Evolutionary conservation across 2,888 invertebrate genomes (phyloP).

Genomic region (Limnephilus lunatus): DNA sequence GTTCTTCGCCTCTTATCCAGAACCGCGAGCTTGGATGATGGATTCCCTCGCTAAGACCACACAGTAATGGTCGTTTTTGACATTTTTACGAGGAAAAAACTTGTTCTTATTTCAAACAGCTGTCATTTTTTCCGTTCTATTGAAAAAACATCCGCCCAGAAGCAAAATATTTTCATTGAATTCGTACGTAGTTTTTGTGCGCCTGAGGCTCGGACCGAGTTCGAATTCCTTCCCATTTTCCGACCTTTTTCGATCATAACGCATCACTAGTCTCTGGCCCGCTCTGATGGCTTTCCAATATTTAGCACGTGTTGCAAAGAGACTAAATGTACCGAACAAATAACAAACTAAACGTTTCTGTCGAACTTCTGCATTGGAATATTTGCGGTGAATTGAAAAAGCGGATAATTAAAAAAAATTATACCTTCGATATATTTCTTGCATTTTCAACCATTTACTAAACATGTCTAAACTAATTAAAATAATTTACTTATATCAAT

Average conservation of each 20-base stretch:
- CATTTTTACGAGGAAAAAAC: not conserved
- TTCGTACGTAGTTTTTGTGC: not conserved
- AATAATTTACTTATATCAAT: too few species aligned
- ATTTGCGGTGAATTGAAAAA: not conserved
- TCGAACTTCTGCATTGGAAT: conserved; percentile 21
- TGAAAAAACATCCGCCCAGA: not conserved
- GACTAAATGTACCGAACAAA: conserved; percentile 52
- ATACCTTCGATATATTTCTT: too few species aligned
- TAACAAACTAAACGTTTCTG: conserved; percentile 45
- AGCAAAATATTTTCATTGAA: conserved; percentile 12
- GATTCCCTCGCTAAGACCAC: not conserved
- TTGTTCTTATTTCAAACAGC: not conserved
- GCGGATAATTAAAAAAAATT: not conserved
- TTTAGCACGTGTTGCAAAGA: conserved; percentile 56
- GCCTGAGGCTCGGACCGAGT: not conserved
- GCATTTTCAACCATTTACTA: too few species aligned
- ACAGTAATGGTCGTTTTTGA: not conserved
- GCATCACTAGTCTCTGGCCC: conserved; percentile 31
- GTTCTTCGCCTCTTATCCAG: not conserved
- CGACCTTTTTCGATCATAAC: conserved; percentile 56
- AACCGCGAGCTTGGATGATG: not conserved
- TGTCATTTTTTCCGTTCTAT: conserved; percentile 1
- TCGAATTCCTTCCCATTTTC: conserved; percentile 8
- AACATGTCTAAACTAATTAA: too few species aligned
- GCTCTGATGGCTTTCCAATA: conserved; percentile 50